Percentiles rank a stretch among this genome's conserved stretches.
phyloP scores from a whole-genome alignment of 2,113 vertebrate species.

The Carlito syrichta region DNA sequence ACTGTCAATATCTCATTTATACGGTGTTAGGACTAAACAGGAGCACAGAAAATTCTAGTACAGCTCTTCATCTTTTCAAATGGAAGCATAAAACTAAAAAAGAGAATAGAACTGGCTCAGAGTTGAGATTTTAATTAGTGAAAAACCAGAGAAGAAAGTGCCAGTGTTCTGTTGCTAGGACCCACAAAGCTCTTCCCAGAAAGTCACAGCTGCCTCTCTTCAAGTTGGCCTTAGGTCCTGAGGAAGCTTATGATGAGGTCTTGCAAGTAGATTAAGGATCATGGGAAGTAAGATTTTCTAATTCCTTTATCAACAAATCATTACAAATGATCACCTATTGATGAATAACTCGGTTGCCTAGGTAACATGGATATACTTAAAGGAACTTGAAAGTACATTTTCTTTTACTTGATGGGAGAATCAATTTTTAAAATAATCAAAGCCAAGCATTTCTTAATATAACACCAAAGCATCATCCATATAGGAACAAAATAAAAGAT shows the following conservation, averaged over 20 bases:
- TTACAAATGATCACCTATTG: not conserved
- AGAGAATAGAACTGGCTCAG: not conserved
- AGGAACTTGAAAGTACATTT: constrained; percentile 32
- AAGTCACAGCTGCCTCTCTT: no score
- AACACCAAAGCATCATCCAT: not conserved
- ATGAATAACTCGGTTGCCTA: constrained; percentile 12
- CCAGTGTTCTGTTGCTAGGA: rapidly evolving
- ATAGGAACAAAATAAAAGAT: not conserved
- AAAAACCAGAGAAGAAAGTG: not conserved
- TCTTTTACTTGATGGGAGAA: constrained; percentile 41
- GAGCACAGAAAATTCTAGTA: not conserved
- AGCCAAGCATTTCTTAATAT: constrained; percentile 10
- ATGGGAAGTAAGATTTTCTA: not conserved
- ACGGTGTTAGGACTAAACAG: not conserved
- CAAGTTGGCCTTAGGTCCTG: rapidly evolving
- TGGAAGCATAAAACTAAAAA: not conserved
- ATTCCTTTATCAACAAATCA: constrained; percentile 17
- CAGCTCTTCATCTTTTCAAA: not conserved
- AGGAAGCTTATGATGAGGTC: not conserved
- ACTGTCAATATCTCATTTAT: no score
- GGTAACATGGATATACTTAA: not conserved
- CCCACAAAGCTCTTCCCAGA: no score
- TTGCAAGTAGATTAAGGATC: not conserved
- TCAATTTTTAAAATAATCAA: constrained; percentile 43
- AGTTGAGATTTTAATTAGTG: not conserved